Conservation (phyloP, 2,797 vertebrate species). For the Gymnoscopelus microlampas region DNA sequence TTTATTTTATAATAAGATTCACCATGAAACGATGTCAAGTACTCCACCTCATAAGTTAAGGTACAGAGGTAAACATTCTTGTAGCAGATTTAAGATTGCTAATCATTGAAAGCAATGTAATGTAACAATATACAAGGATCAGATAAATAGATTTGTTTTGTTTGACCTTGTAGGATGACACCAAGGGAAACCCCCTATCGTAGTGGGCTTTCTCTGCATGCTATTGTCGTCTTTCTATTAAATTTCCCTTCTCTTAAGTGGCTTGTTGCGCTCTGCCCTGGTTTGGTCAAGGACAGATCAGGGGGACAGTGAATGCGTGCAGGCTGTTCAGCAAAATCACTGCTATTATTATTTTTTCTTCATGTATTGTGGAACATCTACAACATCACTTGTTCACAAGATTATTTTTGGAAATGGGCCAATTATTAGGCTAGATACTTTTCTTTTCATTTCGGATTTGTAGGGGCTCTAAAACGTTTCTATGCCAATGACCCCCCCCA, state of each 20-base stretch:
- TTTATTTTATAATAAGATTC: slow-evolving; percentile 40
- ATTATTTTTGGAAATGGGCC: background rate
- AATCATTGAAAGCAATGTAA: slow-evolving; percentile 19
- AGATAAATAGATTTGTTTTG: slow-evolving; percentile 30
- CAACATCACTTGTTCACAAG: slow-evolving; percentile 25
- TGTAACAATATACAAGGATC: slow-evolving; percentile 4
- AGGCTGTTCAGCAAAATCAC: slow-evolving; percentile 33
- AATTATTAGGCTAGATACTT: background rate
- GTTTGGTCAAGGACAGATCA: slow-evolving; percentile 68
- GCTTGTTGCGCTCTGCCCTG: slow-evolving; percentile 65
- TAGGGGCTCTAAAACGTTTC: no score
- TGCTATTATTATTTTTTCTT: slow-evolving; percentile 22
- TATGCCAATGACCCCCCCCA: no score
- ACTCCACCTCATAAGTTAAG: background rate
- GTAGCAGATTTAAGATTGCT: slow-evolving; percentile 13
- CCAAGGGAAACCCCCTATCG: slow-evolving; percentile 67
- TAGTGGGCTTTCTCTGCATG: slow-evolving; percentile 50
- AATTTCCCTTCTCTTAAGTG: slow-evolving; percentile 76
- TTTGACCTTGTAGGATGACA: slow-evolving; percentile 68
- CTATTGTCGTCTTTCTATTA: slow-evolving; percentile 71
- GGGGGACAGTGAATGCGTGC: slow-evolving; percentile 49
- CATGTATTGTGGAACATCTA: slow-evolving; percentile 21
- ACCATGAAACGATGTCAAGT: slow-evolving; percentile 7
- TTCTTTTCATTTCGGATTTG: no score
- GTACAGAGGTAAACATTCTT: slow-evolving; percentile 9